Base-by-base conservation (phyloP, 1,140 invertebrate species). In the Trachelipus rathkii region DNA sequence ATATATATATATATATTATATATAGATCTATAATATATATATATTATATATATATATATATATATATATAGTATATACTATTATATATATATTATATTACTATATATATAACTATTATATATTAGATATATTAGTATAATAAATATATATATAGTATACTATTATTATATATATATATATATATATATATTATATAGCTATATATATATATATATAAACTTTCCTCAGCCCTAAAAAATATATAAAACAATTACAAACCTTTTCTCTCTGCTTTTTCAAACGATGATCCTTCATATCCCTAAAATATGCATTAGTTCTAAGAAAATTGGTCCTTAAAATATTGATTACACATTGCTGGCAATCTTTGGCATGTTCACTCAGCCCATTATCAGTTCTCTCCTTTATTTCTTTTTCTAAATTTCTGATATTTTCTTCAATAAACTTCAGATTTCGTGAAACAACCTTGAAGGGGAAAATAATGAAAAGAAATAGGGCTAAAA, bases 301-400 rank as follows among this genome's bases (percentile, higher is more conserved):
- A 60, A 60, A 60, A 60, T 60, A 15, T 15, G 50, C 50, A 60
- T 19, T 60, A 15, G 50, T 60, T 19, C 19, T 60, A 19, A 60
- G 50, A 60, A 15, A 60, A 60, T 60, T 60, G 8, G 50, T 19
- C 19, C 50, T 13, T 19, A 60, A 60, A 19, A 60, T 60, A 60
- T 60, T 60, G 50, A 60, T 60, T 15, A 60, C 50, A 60, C 50
- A 60, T 19, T 60, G 50, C 50, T 60, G 50, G 19, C 50, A 60
- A 15, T 60, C 50, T 60, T 60, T 60, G 19, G 50, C 50, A 60
- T 60, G 11, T 1, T 60, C 50, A 60, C 50, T 60, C 1, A 60
- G 19, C 8, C 50, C 50, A 8, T 60, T 60, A 19, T 60, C 50
- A 60, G 19, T 15, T 15, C 19, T 60, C 11, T 60, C 50, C 19